Evolutionary conservation across 1,140 invertebrate genomes (phyloP).

Genomic region (Batillaria attramentaria): DNA sequence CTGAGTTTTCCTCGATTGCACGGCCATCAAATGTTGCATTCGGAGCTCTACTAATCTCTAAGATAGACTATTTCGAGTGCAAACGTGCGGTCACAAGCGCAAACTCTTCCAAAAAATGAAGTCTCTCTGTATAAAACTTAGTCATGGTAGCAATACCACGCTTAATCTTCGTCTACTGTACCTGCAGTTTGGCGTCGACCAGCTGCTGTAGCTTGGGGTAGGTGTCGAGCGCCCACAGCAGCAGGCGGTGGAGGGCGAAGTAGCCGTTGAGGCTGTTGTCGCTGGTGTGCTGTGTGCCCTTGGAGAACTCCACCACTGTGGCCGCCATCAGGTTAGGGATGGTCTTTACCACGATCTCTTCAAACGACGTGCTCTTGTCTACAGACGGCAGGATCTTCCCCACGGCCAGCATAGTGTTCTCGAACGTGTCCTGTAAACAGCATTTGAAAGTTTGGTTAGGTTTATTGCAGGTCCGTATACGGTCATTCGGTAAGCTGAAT

Average conservation of each 20-base stretch:
- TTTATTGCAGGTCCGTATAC: too few relatives aligned
- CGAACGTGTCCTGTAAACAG: too few relatives aligned
- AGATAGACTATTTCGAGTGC: too few relatives aligned
- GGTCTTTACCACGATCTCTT: conserved; percentile 57
- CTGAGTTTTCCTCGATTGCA: too few relatives aligned
- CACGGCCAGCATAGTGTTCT: conserved; percentile 50
- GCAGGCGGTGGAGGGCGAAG: conserved; percentile 59
- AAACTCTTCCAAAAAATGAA: too few relatives aligned
- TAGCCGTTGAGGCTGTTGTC: conserved; percentile 62
- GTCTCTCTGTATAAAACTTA: too few relatives aligned
- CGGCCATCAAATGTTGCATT: neutral
- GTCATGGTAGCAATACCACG: too few relatives aligned
- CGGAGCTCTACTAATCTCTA: neutral
- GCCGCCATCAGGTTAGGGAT: conserved; percentile 64
- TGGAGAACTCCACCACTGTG: conserved; percentile 62
- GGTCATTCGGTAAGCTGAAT: too few relatives aligned
- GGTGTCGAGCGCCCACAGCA: conserved; percentile 61
- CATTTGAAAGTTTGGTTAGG: too few relatives aligned
- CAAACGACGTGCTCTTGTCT: conserved; percentile 54
- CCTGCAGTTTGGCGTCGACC: conserved; percentile 50
- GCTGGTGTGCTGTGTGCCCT: conserved; percentile 63
- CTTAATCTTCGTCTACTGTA: conserved; percentile 34
- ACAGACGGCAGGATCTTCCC: conserved; percentile 53
- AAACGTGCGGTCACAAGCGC: too few relatives aligned
- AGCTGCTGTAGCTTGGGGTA: conserved; percentile 54